phyloP scores from a whole-genome alignment of 2,888 invertebrate species.

The Apamea crenata region DNA sequence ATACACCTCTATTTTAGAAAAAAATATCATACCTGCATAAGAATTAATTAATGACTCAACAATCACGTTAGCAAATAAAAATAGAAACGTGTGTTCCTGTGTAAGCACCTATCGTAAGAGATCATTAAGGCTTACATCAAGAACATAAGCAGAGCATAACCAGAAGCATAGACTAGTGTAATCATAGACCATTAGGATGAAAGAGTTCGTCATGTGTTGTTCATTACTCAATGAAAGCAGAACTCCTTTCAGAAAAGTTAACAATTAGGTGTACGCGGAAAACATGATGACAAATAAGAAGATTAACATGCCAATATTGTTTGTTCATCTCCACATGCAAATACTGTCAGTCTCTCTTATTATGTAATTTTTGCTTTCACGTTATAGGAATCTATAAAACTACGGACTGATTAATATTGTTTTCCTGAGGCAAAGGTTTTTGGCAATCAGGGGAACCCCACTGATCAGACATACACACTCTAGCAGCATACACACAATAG shows the following conservation, averaged over 20 bases:
- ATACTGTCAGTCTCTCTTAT: slow-evolving; percentile 1
- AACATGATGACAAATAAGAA: slow-evolving; percentile 32
- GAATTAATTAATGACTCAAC: background rate
- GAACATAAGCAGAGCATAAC: background rate
- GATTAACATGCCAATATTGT: slow-evolving; percentile 27
- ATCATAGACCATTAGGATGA: slow-evolving; percentile 27
- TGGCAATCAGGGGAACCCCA: background rate
- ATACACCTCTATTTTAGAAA: background rate
- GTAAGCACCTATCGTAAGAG: background rate
- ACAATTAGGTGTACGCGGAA: slow-evolving; percentile 24
- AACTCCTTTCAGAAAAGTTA: slow-evolving; percentile 26
- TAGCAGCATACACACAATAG: too few relatives aligned
- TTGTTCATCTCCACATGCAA: slow-evolving; percentile 16
- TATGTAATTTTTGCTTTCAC: slow-evolving; percentile 21
- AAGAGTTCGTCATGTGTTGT: slow-evolving; percentile 16
- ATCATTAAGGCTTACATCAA: slow-evolving; percentile 25
- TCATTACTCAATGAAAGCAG: slow-evolving; percentile 16
- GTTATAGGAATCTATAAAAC: background rate
- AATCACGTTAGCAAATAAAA: slow-evolving; percentile 6
- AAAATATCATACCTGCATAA: background rate
- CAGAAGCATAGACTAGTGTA: slow-evolving; percentile 10
- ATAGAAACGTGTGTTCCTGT: background rate
- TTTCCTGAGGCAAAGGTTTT: background rate
- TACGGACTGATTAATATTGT: background rate
- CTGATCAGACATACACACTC: background rate